phyloP scores from a whole-genome alignment of 1,140 invertebrate genomes.

The Cheumatopsyche charites region DNA sequence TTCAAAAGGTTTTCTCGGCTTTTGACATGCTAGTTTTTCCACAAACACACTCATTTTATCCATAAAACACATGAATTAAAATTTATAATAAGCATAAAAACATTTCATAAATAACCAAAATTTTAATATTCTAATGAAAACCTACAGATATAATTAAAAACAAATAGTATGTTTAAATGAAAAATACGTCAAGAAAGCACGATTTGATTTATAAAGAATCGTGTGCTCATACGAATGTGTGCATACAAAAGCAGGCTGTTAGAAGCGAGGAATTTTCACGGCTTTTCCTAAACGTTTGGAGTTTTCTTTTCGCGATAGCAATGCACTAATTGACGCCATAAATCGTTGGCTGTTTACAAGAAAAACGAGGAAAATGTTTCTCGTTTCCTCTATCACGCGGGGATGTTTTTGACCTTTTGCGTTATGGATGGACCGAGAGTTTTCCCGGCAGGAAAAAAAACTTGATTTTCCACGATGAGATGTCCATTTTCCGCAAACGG shows the following conservation, averaged over 20 bases:
- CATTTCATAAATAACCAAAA: too few relatives aligned
- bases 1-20: not conserved
- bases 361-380: constrained; percentile 27
- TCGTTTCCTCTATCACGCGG: constrained; percentile 30
- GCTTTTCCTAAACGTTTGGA: constrained; percentile 7
- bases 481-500: constrained; percentile 8
- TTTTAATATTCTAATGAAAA: too few relatives aligned
- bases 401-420: constrained; percentile 35
- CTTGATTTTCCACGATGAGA: constrained; percentile 27
- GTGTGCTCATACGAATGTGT: too few relatives aligned
- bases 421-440: constrained; percentile 20
- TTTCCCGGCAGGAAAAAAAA: constrained; percentile 8
- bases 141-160: too few relatives aligned
- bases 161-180: too few relatives aligned
- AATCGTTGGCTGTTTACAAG: constrained; percentile 31
- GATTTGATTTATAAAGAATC: too few relatives aligned
- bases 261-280: not conserved
- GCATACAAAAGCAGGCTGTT: too few relatives aligned
- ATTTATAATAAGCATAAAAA: too few relatives aligned
- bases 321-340: constrained; percentile 36
- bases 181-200: too few relatives aligned
- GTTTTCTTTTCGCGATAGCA: constrained; percentile 27
- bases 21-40: constrained; percentile 8
- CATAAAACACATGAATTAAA: too few relatives aligned
- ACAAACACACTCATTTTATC: too few relatives aligned